Conservation (phyloP, 1,140 invertebrate species). For the Diprion similis region DNA sequence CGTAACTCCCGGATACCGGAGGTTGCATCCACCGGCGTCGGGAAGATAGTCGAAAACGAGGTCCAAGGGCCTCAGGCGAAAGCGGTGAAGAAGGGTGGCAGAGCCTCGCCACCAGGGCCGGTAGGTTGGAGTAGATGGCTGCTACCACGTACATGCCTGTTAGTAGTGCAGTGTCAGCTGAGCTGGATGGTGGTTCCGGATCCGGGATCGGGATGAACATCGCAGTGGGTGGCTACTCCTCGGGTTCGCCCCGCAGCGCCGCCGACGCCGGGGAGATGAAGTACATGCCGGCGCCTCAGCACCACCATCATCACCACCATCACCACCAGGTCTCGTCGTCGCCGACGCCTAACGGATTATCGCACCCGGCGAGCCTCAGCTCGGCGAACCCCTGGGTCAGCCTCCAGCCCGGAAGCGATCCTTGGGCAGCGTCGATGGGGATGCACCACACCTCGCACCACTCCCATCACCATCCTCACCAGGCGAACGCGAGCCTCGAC, state of each 20-base stretch:
- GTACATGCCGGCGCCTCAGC: conserved; percentile 84
- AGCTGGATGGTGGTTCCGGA: conserved; percentile 77
- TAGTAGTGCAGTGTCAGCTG: conserved; percentile 73
- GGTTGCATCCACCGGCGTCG: not conserved
- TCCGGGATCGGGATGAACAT: conserved; percentile 76
- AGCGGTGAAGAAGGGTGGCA: conserved; percentile 16
- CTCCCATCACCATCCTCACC: conserved; percentile 71
- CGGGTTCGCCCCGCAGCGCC: conserved; percentile 78
- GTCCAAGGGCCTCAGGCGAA: not conserved
- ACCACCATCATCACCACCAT: conserved; percentile 77
- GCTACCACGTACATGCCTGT: conserved; percentile 85
- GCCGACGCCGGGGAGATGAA: conserved; percentile 91
- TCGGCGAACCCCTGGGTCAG: conserved; percentile 84
- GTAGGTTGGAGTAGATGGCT: conserved; percentile 70
- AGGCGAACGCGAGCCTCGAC: conserved; percentile 58
- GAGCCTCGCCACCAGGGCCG: conserved; percentile 21
- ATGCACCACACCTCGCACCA: conserved; percentile 68
- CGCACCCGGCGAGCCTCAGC: conserved; percentile 66
- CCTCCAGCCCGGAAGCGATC: conserved; percentile 77
- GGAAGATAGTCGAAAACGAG: not conserved
- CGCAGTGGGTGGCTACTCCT: conserved; percentile 71
- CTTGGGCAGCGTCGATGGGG: conserved; percentile 77
- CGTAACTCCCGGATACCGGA: not conserved
- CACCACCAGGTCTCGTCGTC: conserved; percentile 73
- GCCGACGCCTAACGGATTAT: conserved; percentile 71